phyloP scores from a whole-genome alignment of 2,888 invertebrate genomes.

The Aricia artaxerxes region DNA sequence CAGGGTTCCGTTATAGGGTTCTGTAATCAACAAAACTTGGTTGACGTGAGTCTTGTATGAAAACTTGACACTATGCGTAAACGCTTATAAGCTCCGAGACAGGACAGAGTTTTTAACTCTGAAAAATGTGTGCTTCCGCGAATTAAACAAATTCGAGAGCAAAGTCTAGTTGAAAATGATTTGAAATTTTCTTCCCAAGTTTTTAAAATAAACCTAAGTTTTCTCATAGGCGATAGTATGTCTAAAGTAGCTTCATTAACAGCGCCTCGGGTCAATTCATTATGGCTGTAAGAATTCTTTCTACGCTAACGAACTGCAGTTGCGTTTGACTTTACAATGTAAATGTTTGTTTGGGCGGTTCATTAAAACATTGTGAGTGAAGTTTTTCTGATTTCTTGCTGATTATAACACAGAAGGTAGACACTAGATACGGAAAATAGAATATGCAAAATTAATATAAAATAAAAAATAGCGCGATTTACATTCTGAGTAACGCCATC shows the following conservation, averaged over 20 bases:
- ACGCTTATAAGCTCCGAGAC: no score
- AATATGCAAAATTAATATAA: neutral
- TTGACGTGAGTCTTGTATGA: no score
- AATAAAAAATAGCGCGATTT: neutral
- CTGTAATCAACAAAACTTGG: no score
- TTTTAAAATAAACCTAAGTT: neutral
- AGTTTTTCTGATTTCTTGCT: neutral
- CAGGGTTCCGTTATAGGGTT: no score
- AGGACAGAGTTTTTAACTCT: no score
- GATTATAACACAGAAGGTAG: neutral
- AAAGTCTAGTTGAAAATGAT: no score
- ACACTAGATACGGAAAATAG: neutral
- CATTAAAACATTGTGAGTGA: neutral
- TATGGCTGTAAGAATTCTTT: neutral
- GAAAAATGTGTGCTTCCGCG: no score
- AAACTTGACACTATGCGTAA: no score
- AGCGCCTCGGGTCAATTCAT: neutral
- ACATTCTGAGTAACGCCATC: neutral
- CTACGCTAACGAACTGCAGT: neutral
- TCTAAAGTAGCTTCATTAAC: neutral
- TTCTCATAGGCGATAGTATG: neutral
- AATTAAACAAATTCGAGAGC: no score
- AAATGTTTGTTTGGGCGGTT: slow-evolving; percentile 14
- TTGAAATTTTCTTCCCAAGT: no score
- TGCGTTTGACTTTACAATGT: slow-evolving; percentile 20